Evolutionary conservation across 2,113 vertebrate species (phyloP), one percentile per base, ranked within the genome.

Genomic region (Acrocephalus arundinaceus): DNA sequence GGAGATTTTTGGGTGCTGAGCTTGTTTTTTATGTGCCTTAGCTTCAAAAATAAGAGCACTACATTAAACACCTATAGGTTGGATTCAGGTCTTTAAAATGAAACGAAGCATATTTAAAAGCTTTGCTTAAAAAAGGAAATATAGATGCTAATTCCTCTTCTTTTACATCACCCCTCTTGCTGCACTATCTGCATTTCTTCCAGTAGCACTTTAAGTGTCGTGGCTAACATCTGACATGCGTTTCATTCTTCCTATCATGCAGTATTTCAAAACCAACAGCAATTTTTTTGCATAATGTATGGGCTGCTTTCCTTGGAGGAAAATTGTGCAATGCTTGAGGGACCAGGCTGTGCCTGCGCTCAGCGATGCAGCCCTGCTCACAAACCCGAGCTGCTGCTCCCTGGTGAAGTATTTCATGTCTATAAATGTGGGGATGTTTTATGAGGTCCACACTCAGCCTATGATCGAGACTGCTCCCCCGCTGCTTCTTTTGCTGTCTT

Each of bases 271-370:
- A 81, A 62, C 20, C 52, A 78, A 70, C n/a, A 83, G 77, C 82
- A 85, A 96, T 83, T 88, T 67, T n/a, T 86, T 78, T 96, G 76
- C 72, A 94, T 88, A 86, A 93, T 77, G 75, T 71, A 94, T 90
- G 72, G 75, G 46, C 62, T 84, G 61, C 75, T 91, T 88, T 71
- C 68, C 65, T 96, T 58, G 63, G 75, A 90, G 85, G 68, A 62
- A 59, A 74, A 74, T 2, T 59, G 23, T 49, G 45, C 82, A 25
- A 1, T 65, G 90, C 93, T 92, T 67, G 67, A 61, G 82, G 85
- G 85, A 30, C 11, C 74, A 67, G 89, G 46, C 67, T 58, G 57
- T 85, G 89, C 83, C 85, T 90, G 86, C 13, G 0, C 79, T 73
- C n/a, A 1, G 86, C 0, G 22, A 81, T 75, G 48, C 35, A 52